Evolutionary conservation across 2,888 invertebrate genomes (phyloP).

Genomic region (Dermolepida albohirtum): DNA sequence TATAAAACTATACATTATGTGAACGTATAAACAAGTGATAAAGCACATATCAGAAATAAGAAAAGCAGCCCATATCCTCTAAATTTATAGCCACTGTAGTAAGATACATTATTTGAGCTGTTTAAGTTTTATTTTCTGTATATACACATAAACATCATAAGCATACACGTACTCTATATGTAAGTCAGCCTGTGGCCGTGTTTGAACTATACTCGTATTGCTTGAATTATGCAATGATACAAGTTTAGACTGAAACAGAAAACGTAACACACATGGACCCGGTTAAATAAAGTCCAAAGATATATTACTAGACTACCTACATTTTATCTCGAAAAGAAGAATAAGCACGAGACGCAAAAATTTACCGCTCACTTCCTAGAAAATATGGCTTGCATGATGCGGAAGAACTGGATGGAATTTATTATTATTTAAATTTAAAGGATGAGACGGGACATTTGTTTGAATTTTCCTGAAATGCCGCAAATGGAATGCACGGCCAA

Average conservation of each 20-base stretch:
- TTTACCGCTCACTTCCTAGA: conserved; percentile 20
- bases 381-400: conserved; percentile 34
- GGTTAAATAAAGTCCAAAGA: conserved; percentile 35
- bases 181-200: conserved; percentile 6
- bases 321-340: conserved; percentile 29
- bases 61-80: conserved; percentile 3
- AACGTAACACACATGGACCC: conserved; percentile 21
- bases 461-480: conserved; percentile 19
- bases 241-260: conserved; percentile 23
- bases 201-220: conserved; percentile 18
- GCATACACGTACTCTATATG: neutral
- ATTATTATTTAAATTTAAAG: conserved; percentile 38
- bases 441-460: conserved; percentile 29
- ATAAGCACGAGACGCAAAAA: conserved; percentile 23
- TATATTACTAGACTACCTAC: conserved; percentile 34
- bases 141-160: conserved; percentile 18
- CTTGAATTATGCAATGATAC: conserved; percentile 33
- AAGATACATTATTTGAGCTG: conserved; percentile 16
- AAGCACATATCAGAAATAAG: conserved; percentile 26
- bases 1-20: neutral
- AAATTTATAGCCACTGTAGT: conserved; percentile 17
- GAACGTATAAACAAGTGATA: conserved; percentile 11
- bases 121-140: conserved; percentile 8
- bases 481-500: conserved; percentile 5
- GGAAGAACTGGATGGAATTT: conserved; percentile 24